Base-by-base conservation (phyloP, 1,140 invertebrate genomes). In the Drosophila sp. region DNA sequence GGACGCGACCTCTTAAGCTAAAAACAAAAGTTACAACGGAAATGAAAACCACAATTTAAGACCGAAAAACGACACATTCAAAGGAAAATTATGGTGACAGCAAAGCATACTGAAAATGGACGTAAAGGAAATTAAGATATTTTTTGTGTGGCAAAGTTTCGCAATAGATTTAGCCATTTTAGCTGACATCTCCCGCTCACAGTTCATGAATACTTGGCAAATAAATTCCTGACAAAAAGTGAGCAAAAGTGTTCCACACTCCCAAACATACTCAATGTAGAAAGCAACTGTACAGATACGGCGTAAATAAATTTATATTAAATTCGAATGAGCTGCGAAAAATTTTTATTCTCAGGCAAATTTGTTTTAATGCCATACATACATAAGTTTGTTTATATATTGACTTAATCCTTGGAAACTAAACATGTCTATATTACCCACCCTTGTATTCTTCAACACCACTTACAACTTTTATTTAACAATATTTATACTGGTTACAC, bases 301-400 rank as follows among this genome's bases (percentile, higher is more conserved):
- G 38, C 38, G 46, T 72, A 77, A 84, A 84, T 84, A 84, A 84
- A 84, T 84, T 86, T 86, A 69, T 80, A 84, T 84, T 84, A 84
- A 86, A 86, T 82, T 80, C 81, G 80, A 84, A 84, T 78, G 80
- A 84, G 73, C 65, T 71, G 38, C 54, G 21, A 38, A 59, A 76
- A 82, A 83, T 72, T 59, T 79, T 84, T 59, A 50, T 51, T 34
- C n/a, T 8, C n/a, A 27, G 62, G n/a, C 53, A 61, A 72, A 79
- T 76, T 80, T 62, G 79, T 76, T 80, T 76, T 59, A 58, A 27
- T 36, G n/a, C 59, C 34, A 58, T n/a, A n/a, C n/a, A 41, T 53
- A 40, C 53, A 58, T 50, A 36, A 46, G 50, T 66, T 53, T 67
- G 58, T 48, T 62, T 25, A 72, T 53, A 62, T 48, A 70, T 59